Evolutionary conservation across 2,888 invertebrate species (phyloP).

Genomic region (Conistra vaccinii): DNA sequence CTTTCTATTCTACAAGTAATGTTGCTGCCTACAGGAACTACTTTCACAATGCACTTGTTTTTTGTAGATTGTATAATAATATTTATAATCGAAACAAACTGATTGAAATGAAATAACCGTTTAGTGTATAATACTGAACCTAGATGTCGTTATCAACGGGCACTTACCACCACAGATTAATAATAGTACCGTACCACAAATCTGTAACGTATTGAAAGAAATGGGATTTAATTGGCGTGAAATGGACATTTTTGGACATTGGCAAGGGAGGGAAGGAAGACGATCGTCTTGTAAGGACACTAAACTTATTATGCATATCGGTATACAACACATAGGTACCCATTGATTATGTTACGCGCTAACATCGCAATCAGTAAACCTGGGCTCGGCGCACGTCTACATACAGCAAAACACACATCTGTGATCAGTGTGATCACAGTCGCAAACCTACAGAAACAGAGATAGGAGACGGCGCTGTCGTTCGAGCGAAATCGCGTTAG

Average conservation of each 20-base stretch:
- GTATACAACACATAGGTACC: too few species aligned
- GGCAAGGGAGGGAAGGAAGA: not conserved
- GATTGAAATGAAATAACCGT: not conserved
- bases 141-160: slow-evolving; percentile 33
- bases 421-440: too few species aligned
- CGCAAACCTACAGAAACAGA: too few species aligned
- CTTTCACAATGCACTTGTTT: not conserved
- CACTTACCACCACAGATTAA: not conserved
- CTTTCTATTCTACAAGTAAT: too few species aligned
- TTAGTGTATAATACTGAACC: slow-evolving; percentile 18
- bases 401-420: too few species aligned
- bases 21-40: not conserved
- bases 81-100: not conserved
- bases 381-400: too few species aligned
- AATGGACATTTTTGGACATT: slow-evolving; percentile 29
- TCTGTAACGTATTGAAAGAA: slow-evolving; percentile 8
- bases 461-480: too few species aligned
- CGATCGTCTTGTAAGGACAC: not conserved
- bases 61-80: not conserved
- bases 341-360: too few species aligned
- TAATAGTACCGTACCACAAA: too few species aligned
- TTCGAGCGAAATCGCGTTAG: too few species aligned
- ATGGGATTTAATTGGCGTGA: slow-evolving; percentile 40
- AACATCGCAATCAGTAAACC: too few species aligned
- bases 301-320: too few species aligned